Base-by-base conservation (phyloP, 2,113 vertebrate species). In the Cochlearius cochlearius region DNA sequence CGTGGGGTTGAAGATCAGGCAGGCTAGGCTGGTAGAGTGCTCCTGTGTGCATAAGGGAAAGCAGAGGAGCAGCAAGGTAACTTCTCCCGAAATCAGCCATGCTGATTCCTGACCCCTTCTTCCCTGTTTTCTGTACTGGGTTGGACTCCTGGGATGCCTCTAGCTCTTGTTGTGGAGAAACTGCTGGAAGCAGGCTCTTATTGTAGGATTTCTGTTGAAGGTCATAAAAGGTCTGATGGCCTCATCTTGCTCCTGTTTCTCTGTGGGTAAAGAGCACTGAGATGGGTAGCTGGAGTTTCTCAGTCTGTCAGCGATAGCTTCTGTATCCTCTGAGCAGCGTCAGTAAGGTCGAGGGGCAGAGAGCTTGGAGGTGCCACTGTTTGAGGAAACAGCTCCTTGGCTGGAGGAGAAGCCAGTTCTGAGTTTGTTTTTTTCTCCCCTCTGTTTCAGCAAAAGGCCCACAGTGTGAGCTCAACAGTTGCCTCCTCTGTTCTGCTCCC, bases 391-490 rank as follows among this genome's bases (percentile, higher is more conserved):
- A 45, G 5, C 41, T 76, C 18, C 22, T 67, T 36, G 45, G 15
- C 47, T 82, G 30, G 9, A 73, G 21, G 15, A 58, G 16, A n/a
- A 58, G 14, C 1, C 3, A 23, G 3, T 27, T 68, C 27, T 7
- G 29, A 4, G 6, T 47, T 47, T 47, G 19, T 20, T 50, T 45
- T 25, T 7, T 17, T 53, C 29, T 10, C 14, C 10, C 11, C 30
- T 23, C 5, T 1, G 3, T 60, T 91, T 77, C 59, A 68, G 10
- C 20, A 27, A 14, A 26, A 38, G n/a, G 20, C 3, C 2, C 45
- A 2, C 5, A 10, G 10, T 3, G 22, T 7, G 60, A 88, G 10
- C 12, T 34, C 12, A 19, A 1, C 19, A 52, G 18, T 15, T 2
- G 1, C 36, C 21, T 53, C 34, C 41, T 76, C 11, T 49, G 50